Conservation (phyloP, 1,140 invertebrate species). For the Euura saliciscinereae region DNA sequence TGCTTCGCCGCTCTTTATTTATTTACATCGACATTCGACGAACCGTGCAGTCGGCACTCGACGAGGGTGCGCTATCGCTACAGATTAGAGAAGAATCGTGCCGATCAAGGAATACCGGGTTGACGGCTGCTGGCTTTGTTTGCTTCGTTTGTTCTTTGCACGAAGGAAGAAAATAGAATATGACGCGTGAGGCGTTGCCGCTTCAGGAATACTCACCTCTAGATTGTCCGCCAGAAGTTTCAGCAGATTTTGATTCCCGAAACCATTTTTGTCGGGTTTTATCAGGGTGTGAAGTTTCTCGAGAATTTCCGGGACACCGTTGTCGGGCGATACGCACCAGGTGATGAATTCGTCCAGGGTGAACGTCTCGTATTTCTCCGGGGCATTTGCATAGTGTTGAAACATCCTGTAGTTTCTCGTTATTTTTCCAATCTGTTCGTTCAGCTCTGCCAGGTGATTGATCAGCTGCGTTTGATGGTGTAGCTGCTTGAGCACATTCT, state of each 20-base stretch:
- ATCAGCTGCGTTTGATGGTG: slow-evolving; percentile 60
- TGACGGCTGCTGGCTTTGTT: no score
- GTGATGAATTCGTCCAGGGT: slow-evolving; percentile 74
- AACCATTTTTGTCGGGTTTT: slow-evolving; percentile 51
- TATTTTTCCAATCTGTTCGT: slow-evolving; percentile 64
- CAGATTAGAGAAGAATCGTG: no score
- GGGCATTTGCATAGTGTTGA: slow-evolving; percentile 56
- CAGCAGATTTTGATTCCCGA: slow-evolving; percentile 55
- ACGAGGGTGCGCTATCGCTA: no score
- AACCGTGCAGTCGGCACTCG: no score
- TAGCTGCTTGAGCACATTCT: slow-evolving; percentile 44
- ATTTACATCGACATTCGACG: no score
- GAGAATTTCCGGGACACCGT: slow-evolving; percentile 67
- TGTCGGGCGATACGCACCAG: slow-evolving; percentile 68
- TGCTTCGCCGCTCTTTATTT: no score
- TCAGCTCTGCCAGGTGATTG: slow-evolving; percentile 63
- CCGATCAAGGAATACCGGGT: no score
- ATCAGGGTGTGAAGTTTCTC: slow-evolving; percentile 69
- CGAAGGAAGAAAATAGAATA: no score
- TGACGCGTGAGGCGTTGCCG: no score
- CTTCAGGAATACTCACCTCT: slow-evolving; percentile 51
- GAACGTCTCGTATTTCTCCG: slow-evolving; percentile 63
- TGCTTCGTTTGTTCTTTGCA: no score
- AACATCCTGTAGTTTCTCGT: slow-evolving; percentile 58
- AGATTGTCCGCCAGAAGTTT: slow-evolving; percentile 55